Base-by-base conservation (phyloP, 1,140 invertebrate genomes). In the Trichonephila inaurata region DNA sequence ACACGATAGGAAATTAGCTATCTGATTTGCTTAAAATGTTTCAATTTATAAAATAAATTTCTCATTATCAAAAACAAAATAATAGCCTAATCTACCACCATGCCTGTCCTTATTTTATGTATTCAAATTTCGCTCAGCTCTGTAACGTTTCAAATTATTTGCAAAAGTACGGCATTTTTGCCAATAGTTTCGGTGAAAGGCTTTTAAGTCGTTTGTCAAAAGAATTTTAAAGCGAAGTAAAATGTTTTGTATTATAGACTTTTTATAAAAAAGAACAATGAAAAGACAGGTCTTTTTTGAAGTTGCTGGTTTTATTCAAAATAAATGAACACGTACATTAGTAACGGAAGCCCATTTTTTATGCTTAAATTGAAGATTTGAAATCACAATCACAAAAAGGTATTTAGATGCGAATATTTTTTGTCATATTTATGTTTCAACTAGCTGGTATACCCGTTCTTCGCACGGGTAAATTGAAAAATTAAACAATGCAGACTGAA, bases 41-140 rank as follows among this genome's bases (percentile, higher is more conserved):
- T 77, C 72, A 77, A 77, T 77, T 77, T 77, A 19, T 77, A 77
- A 77, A 77, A 77, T 77, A 77, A 77, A 77, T 77, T 77, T 77
- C 72, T 77, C 33, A 77, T 77, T 77, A 77, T 77, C 72, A 77
- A 28, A 77, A 40, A 77, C 72, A 77, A 77, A 77, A 4, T 77
- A 33, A 77, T 33, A 40, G 72, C 72, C 14, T 77, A 77, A 77
- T 77, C 72, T 77, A 18, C 72, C 28, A 40, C 33, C 18, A 33
- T 40, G 33, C 6, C 18, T 28, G 28, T 3, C 14, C 72, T 40
- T 77, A 77, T 77, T 77, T 77, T 33, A 77, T 33, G 28, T 77
- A 33, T 77, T 77, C 33, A 40, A 77, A 77, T 77, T 77, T 40
- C 33, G 16, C 16, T 77, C 72, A 77, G 24, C 24, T 28, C 14